Base-by-base conservation (phyloP, 2,797 vertebrate species). In the Neostethus bicornis region DNA sequence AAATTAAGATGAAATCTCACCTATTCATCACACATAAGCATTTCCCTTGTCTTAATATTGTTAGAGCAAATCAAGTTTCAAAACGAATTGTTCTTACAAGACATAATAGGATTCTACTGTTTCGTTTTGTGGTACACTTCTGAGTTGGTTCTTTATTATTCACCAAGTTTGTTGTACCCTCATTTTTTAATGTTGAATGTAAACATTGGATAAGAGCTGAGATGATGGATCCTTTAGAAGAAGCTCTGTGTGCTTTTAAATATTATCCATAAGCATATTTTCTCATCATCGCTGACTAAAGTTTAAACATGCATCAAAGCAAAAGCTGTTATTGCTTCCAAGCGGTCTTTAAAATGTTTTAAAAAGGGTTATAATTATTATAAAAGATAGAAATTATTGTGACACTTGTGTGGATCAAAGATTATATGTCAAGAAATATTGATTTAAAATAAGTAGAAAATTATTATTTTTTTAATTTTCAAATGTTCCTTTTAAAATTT, bases 181-280 rank as follows among this genome's bases (percentile, higher is more conserved):
- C 16, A 29, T 25, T 9, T 11, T 59, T 28, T 42, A 6, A 52
- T 56, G 19, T 49, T 59, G 11, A 61, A 24, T 38, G 10, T 61
- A 51, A 66, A 58, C 31, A 20, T 5, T 3, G 3, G 5, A 20
- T 12, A 3, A 31, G 29, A 11, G 21, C 34, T 2, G 6, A 26
- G 19, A 47, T 6, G 25, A 48, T 19, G 43, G n/a, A 17, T 29
- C 46, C 14, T 32, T 13, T 23, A 20, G 17, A 4, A 20, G 4
- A 5, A 3, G 25, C 42, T 13, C 19, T 7, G 3, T 4, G 9
- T 21, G 4, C 31, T 39, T 31, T 21, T 13, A 44, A n/a, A n/a
- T 38, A 3, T 35, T 16, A 11, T 7, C 5, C 17, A 1, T 17
- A 2, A 10, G 29, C 32, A 47, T 21, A 11, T 29, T 23, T 28